phyloP scores from a whole-genome alignment of 2,113 vertebrate species.

The Coreoperca whiteheadi region DNA sequence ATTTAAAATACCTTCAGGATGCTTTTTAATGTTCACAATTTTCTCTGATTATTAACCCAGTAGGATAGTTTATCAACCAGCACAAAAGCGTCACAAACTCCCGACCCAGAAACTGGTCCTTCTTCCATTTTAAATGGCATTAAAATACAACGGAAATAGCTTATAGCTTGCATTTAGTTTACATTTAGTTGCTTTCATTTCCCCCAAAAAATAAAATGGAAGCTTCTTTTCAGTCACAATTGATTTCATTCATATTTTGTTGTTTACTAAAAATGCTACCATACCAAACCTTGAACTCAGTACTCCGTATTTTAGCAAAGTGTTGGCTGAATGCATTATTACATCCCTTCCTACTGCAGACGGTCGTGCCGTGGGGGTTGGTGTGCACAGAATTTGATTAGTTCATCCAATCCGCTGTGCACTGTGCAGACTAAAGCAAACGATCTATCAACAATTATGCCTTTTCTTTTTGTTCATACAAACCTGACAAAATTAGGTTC shows the following conservation, averaged over 20 bases:
- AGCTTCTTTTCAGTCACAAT: not conserved
- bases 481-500: conserved; percentile 23
- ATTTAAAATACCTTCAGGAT: not conserved
- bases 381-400: conserved; percentile 52
- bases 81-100: not conserved
- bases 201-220: not conserved
- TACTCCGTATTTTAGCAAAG: not conserved
- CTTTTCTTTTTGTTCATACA: conserved; percentile 22
- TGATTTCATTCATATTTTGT: conserved; percentile 9
- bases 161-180: not conserved
- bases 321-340: conserved; percentile 31
- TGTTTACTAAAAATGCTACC: conserved; percentile 5
- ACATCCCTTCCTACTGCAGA: conserved; percentile 17
- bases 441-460: conserved; percentile 23
- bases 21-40: not conserved
- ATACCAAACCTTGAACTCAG: conserved; percentile 16
- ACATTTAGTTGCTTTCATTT: not conserved
- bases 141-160: not conserved
- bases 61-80: too few species aligned
- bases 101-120: not conserved
- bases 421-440: conserved; percentile 12
- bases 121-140: not conserved
- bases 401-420: conserved; percentile 22
- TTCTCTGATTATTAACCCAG: too few species aligned
- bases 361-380: conserved; percentile 8